Conservation (phyloP, 1,140 invertebrate species). For the Cylas formicarius region DNA sequence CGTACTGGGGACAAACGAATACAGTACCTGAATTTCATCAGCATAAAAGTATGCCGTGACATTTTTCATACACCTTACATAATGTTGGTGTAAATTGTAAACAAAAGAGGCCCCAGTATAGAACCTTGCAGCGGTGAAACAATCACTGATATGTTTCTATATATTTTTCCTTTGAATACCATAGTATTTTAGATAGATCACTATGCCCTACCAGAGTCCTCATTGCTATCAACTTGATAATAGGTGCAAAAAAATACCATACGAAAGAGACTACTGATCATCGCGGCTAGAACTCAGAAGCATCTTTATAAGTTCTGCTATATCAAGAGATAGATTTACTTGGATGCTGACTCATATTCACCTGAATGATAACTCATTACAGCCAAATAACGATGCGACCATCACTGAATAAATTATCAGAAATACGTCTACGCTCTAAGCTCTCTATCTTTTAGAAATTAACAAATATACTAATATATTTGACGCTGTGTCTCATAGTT, state of each 20-base stretch:
- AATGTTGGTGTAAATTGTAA: too few relatives aligned
- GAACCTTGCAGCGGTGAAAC: too few relatives aligned
- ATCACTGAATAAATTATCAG: not conserved
- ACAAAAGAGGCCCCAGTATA: too few relatives aligned
- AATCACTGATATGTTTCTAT: conserved; percentile 10
- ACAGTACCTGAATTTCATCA: too few relatives aligned
- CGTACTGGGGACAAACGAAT: too few relatives aligned
- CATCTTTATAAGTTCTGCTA: conserved; percentile 6
- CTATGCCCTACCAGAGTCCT: conserved; percentile 1
- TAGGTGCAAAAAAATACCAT: conserved; percentile 4
- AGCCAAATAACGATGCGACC: not conserved
- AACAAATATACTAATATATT: too few relatives aligned
- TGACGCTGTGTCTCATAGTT: too few relatives aligned
- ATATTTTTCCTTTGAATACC: conserved; percentile 1
- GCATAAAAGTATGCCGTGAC: too few relatives aligned
- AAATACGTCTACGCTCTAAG: too few relatives aligned
- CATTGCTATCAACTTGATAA: not conserved
- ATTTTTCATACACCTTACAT: too few relatives aligned
- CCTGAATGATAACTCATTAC: conserved; percentile 14
- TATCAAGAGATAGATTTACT: conserved; percentile 12
- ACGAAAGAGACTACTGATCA: conserved; percentile 9
- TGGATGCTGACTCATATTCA: conserved; percentile 10
- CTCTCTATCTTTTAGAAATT: too few relatives aligned
- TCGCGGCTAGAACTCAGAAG: conserved; percentile 9
- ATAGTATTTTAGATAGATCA: conserved; percentile 5